Base-by-base conservation (phyloP, 2,797 vertebrate genomes). In the Cygnus olor region DNA sequence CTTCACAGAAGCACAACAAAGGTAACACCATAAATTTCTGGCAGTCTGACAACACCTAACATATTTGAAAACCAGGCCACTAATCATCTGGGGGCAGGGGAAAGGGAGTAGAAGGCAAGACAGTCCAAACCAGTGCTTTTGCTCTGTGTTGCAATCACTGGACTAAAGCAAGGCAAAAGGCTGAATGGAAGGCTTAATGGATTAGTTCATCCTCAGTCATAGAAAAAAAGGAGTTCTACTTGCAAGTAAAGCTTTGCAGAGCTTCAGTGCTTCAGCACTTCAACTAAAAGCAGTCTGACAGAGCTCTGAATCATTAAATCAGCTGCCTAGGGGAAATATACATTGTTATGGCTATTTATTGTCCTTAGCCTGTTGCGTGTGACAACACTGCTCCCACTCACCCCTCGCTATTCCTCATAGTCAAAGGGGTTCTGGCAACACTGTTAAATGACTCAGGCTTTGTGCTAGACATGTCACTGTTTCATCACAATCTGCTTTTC, bases 271-370 rank as follows among this genome's bases (percentile, higher is more conserved):
- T 89, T 57, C 73, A 57, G 79, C 60, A 34, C n/a, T 89, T 57
- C 73, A 57, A 76, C 60, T 34, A 40, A 68, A 90, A 90, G 64
- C 56, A 65, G 53, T 6, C 34, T 72, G 89, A 94, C 51, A 45
- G 70, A 89, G 64, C 25, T 45, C 56, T n/a, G 80, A 94, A 56
- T 93, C 92, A 90, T 18, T 47, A 78, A n/a, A 72, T 73, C 85
- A 90, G 76, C 78, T 93, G 86, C 61, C 68, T 83, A 74, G 47
- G 45, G 69, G 89, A 72, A 69, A 25, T 1, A 71, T 1, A 1
- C 28, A 30, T 11, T 56, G 69, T 6, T 24, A 53, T 2, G 44
- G 77, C 58, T 4, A 2, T 68, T 89, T 73, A 51, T 9, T 53
- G 51, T 45, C 22, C 65, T 68, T 9, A 18, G 19, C 36, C 38